Evolutionary conservation across 2,113 vertebrate genomes (phyloP), one percentile per base, ranked within the genome.

Genomic region (Sterrhoptilus dennistouni): DNA sequence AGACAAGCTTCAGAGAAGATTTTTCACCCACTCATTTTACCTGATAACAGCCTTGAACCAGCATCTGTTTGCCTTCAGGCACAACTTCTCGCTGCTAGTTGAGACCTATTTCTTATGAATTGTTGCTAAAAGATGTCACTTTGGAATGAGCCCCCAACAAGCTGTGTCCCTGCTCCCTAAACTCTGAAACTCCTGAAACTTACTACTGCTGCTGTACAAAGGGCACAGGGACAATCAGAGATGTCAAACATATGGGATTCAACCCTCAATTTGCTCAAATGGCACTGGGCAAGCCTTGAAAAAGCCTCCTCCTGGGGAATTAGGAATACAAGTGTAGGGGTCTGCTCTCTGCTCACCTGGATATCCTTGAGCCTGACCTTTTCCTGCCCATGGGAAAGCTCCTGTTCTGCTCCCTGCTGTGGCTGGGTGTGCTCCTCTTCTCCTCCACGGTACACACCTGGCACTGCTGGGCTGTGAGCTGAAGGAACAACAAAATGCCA

Each of bases 41-140:
- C 94, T 94, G 95, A 93, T 93, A 91, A 93, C 91, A 95, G 89
- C 61, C 78, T 68, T 68, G 49, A 94, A 91, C 53, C 89, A 76
- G 69, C 95, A 95, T 96, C 95, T 96, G 94, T 95, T 93, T 97
- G 95, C 96, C 96, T 94, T 69, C 44, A 92, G 96, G 95, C 94
- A 87, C 87, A 93, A 84, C 83, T 93, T 74, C 88, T 89, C 0
- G 0, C 69, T 93, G 77, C 95, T 94, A 95, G 95, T 95, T 83
- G 47, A 91, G 95, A 95, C 94, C 77, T 82, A 95, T 96, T 94
- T 97, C 94, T 93, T 53, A 61, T 25, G 77, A 95, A 96, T 97
- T 83, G 53, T 76, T 96, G 74, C 31, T 91, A 91, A 89, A 96
- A 95, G 83, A 96, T 93, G 77, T 97, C 95, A 96, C 74, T 81